Conservation (phyloP, 2,888 invertebrate species). For the Agrotis puta region DNA sequence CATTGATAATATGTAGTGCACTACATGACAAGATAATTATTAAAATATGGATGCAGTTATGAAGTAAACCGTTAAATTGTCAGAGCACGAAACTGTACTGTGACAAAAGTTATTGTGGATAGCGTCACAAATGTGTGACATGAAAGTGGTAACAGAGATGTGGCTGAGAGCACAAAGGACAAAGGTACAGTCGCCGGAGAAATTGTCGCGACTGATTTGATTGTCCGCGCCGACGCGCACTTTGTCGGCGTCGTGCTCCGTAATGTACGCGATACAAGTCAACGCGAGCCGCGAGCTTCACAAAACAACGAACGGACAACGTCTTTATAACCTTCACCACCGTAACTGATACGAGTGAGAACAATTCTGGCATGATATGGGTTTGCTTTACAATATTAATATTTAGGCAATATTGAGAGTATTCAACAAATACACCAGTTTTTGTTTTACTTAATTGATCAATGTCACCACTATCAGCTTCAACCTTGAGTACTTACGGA, state of each 20-base stretch:
- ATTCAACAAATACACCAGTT: conserved; percentile 6
- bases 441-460: conserved; percentile 11
- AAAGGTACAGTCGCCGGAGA: conserved; percentile 73
- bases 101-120: conserved; percentile 67
- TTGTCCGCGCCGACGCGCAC: conserved; percentile 82
- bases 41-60: conserved; percentile 28
- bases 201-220: conserved; percentile 85
- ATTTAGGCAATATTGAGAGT: conserved; percentile 2
- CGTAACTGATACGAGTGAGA: conserved; percentile 73
- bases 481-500: conserved; percentile 62
- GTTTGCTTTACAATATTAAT: conserved; percentile 19
- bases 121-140: conserved; percentile 68
- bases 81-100: conserved; percentile 44
- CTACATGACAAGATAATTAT: conserved; percentile 51
- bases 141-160: conserved; percentile 52
- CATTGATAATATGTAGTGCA: conserved; percentile 25
- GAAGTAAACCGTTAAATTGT: conserved; percentile 58
- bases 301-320: conserved; percentile 66
- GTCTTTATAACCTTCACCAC: conserved; percentile 75
- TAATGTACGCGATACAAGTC: conserved; percentile 55
- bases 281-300: conserved; percentile 57
- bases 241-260: conserved; percentile 78
- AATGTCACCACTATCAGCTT: conserved; percentile 34
- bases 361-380: conserved; percentile 43
- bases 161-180: conserved; percentile 67